Conservation (phyloP, 2,113 vertebrate genomes). For the Anas platyrhynchos region DNA sequence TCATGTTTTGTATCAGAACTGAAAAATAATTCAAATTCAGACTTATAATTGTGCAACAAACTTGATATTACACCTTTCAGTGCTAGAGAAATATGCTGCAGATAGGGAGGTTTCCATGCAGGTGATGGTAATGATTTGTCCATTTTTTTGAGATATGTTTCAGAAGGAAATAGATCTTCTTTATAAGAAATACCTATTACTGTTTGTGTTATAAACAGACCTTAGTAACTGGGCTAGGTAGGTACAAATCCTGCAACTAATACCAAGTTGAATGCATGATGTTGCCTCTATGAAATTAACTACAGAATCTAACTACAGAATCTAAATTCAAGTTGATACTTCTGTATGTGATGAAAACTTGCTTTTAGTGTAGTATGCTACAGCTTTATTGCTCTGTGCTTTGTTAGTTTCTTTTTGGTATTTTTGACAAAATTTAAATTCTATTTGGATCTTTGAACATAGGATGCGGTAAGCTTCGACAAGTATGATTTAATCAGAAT, state of each 20-base stretch:
- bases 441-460: neutral
- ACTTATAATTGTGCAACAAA: neutral
- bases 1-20: neutral
- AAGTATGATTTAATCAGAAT: neutral
- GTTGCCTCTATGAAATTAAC: neutral
- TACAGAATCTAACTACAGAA: neutral
- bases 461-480: neutral
- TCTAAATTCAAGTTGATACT: neutral
- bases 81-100: neutral
- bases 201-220: neutral
- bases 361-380: neutral
- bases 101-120: neutral
- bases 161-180: neutral
- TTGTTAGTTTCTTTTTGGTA: neutral
- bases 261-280: neutral
- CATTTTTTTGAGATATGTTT: neutral
- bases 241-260: neutral
- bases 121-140: neutral
- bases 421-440: neutral
- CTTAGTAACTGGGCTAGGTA: neutral
- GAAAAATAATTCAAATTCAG: neutral
- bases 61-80: neutral
- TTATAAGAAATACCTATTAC: neutral
- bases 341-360: neutral
- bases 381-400: neutral